Evolutionary conservation across 2,888 invertebrate species (phyloP).

Genomic region (Andrena fulva): DNA sequence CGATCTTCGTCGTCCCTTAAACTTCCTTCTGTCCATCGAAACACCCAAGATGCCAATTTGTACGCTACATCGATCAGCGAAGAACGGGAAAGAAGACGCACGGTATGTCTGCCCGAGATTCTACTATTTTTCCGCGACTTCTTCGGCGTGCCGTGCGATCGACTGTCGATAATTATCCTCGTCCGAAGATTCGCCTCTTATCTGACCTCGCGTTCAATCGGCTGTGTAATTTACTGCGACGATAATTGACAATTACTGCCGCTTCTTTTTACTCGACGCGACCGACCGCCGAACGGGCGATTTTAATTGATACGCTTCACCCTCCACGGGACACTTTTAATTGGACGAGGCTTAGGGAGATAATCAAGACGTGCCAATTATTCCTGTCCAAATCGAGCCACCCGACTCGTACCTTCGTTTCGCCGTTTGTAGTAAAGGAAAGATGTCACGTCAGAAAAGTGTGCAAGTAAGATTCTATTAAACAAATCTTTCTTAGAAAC

Average conservation of each 20-base stretch:
- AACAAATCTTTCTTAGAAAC: too few relatives aligned
- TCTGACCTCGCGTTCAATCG: conserved; percentile 63
- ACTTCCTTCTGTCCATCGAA: neutral
- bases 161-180: conserved; percentile 67
- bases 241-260: conserved; percentile 76
- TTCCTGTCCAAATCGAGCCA: conserved; percentile 33
- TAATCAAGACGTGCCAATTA: conserved; percentile 69
- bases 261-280: conserved; percentile 56
- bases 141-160: neutral
- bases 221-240: conserved; percentile 65
- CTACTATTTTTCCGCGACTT: neutral
- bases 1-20: neutral
- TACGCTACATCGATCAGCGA: neutral
- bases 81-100: neutral
- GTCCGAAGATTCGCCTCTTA: conserved; percentile 70
- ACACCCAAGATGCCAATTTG: neutral
- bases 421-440: neutral
- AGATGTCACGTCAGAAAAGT: neutral
- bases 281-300: conserved; percentile 37
- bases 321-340: conserved; percentile 69
- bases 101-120: neutral
- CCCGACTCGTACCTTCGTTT: neutral
- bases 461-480: too few relatives aligned
- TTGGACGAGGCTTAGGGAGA: conserved; percentile 62
- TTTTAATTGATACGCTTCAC: conserved; percentile 72